Evolutionary conservation across 2,888 invertebrate species (phyloP), one percentile per base, ranked within the genome.

Genomic region (Drosophila maculinotata): DNA sequence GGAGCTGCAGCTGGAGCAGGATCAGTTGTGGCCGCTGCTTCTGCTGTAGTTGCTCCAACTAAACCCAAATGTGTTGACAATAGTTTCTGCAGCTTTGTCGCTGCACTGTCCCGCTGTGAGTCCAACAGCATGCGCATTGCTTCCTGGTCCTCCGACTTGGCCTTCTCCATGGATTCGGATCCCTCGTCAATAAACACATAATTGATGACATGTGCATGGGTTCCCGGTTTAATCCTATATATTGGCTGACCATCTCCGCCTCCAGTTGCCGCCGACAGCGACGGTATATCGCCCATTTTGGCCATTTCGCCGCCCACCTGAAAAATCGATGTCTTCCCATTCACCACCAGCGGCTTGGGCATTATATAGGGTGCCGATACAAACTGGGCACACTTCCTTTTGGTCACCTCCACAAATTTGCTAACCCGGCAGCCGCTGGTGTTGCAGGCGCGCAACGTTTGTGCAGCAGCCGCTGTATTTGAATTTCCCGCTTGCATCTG

Each of bases 171-270:
- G 3, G 90, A 88, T 3, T 90, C 87, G 2, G 89, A 87, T 23
- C 83, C 89, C 7, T 89, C 86, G 41, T 91, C 90, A 1, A 91
- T 79, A 2, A 91, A 86, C 20, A 91, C 90, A 53, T 90, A 91
- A 47, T 90, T 91, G 1, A 91, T 87, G n/a, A 91, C 86, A 20
- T 91, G 91, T 0, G 90, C 90, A 67, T 91, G 91, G 1, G 91
- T 90, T 48, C 90, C 91, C 0, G 90, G 91, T n/a, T 90, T 89
- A 14, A 91, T 89, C 6, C 90, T 88, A 57, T 88, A 91, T 0
- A 91, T 87, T 0, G 88, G 69, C 44, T 86, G 83, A 1, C 53
- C 52, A 2, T 33, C 26, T 7, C 56, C 54, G 1, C 17, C n/a
- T 1, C 67, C 63, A 1, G 12, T 56, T 0, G 73, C 69, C 1